Percentiles rank a stretch among this genome's conserved stretches.
phyloP scores from a whole-genome alignment of 1,140 invertebrate genomes.

The Brachystomella parvula region DNA sequence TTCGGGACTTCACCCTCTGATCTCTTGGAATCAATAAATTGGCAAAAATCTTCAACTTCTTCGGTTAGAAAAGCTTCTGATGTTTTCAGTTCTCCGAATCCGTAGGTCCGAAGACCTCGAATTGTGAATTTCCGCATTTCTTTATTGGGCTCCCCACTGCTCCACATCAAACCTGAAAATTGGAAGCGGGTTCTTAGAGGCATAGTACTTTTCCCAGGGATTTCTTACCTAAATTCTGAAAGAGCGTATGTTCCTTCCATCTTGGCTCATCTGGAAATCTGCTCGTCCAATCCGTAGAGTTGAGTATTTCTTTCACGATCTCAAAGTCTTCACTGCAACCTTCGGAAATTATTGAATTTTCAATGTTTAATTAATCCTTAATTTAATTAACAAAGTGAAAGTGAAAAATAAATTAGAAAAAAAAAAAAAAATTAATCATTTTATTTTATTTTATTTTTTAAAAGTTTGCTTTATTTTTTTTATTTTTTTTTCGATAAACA shows the following conservation, averaged over 20 bases:
- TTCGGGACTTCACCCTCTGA: not conserved
- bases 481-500: too few relatives aligned
- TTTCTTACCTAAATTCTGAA: not conserved
- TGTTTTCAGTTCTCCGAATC: slow-evolving; percentile 11
- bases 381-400: too few relatives aligned
- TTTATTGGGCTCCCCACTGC: not conserved
- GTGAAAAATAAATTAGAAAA: too few relatives aligned
- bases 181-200: not conserved
- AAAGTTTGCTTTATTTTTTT: too few relatives aligned
- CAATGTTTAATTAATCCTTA: too few relatives aligned
- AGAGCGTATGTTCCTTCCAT: not conserved
- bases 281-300: not conserved
- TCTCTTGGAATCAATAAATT: not conserved
- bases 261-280: not conserved
- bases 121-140: slow-evolving; percentile 2
- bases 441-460: too few relatives aligned
- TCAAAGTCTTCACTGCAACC: slow-evolving; percentile 11
- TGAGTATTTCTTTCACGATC: not conserved
- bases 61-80: not conserved
- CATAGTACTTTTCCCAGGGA: not conserved
- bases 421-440: too few relatives aligned
- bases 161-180: slow-evolving; percentile 1
- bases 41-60: slow-evolving; percentile 12
- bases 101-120: not conserved
- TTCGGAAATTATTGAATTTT: too few relatives aligned